Base-by-base conservation (phyloP, 2,113 vertebrate genomes). In the Lepidothrix coronata region DNA sequence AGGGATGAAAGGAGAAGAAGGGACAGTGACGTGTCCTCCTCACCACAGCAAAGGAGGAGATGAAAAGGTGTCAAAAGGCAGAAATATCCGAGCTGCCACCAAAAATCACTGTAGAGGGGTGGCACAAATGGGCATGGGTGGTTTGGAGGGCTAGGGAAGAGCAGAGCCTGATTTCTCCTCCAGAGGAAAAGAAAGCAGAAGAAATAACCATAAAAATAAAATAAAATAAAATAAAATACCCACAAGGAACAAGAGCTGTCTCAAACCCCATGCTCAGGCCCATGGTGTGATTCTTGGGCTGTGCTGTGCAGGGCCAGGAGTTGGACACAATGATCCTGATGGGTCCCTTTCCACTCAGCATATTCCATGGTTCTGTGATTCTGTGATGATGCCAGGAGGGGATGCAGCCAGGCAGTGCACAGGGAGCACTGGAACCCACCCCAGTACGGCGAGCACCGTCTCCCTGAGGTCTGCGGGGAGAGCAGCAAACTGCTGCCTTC, bases 41-140 rank as follows among this genome's bases (percentile, higher is more conserved):
- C 55, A 41, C 3, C 5, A 1, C 0, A 1, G 1, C 17, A 59
- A 35, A 14, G 25, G 10, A 84, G n/a, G 44, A 1, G 2, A 8
- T 11, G 37, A 39, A 66, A 71, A 66, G 30, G 30, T 1, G 1
- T 16, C 3, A 2, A 63, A 74, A 70, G 19, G n/a, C 12, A 70
- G 57, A 66, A 79, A n/a, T 5, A 27, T 6, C 33, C 0, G 0
- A 95, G 37, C 28, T 82, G 52, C 54, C 52, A 25, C 15, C 41
- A 28, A 83, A 89, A 51, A 9, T 66, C 79, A 7, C 8, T 2
- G 6, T 0, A n/a, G 46, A 67, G 25, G 18, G 31, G 18, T 8
- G 35, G 67, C 22, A 24, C 23, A 62, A 66, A 65, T 0, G 5
- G 48, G 31, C 25, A 55, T 0, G 0, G 65, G 14, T 11, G 24